Evolutionary conservation across 2,888 invertebrate species (phyloP).

Genomic region (Eupeodes luniger): DNA sequence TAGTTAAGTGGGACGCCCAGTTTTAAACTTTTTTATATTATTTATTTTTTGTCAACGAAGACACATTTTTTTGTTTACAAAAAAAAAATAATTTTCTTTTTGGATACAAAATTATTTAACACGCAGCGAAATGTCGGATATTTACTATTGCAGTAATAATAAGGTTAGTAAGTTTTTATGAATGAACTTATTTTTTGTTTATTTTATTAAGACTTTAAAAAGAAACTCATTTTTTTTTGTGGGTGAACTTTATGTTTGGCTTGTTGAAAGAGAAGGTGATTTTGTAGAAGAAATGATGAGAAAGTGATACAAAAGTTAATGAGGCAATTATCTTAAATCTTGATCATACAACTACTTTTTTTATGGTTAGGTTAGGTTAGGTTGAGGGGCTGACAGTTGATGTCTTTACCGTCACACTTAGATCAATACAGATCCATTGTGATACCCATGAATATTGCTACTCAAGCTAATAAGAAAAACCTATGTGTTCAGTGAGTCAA

Average conservation of each 20-base stretch:
- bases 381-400: no score
- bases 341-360: not conserved
- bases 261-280: slow-evolving; percentile 63
- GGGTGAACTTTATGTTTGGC: not conserved
- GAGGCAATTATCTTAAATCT: slow-evolving; percentile 29
- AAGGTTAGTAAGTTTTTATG: slow-evolving; percentile 59
- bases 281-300: slow-evolving; percentile 24
- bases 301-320: slow-evolving; percentile 41
- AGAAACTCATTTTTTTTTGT: slow-evolving; percentile 3
- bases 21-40: slow-evolving; percentile 3
- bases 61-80: slow-evolving; percentile 17
- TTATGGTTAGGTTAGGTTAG: no score
- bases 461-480: no score
- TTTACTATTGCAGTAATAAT: slow-evolving; percentile 73
- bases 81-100: slow-evolving; percentile 19
- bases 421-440: no score
- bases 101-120: slow-evolving; percentile 61
- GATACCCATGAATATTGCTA: no score
- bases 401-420: no score
- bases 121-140: slow-evolving; percentile 71
- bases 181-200: slow-evolving; percentile 27
- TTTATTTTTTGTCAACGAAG: slow-evolving; percentile 30
- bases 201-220: not conserved
- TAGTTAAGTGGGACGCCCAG: slow-evolving; percentile 54
- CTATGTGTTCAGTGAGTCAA: no score